These are phyloP conservation scores for Diplazon laetatorius DNA, from an alignment of 2,888 invertebrate genomes.

Conservation along the genomic window DNA sequence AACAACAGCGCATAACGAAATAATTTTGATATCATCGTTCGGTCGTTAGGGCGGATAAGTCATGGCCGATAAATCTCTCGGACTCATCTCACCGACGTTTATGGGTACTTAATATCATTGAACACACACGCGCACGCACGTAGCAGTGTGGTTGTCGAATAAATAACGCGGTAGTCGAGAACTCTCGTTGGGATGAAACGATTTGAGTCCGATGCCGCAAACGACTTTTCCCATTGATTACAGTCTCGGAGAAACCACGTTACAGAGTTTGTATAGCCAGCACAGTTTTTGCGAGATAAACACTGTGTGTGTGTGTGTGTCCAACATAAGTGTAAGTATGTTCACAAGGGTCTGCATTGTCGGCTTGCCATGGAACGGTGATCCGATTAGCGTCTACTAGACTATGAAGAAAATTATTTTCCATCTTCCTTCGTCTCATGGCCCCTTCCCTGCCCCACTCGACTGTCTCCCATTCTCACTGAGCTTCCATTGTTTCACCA, in stretches of 20 bases:
- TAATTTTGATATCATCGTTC: background rate
- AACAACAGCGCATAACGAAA: too few relatives aligned
- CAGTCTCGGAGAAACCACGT: background rate
- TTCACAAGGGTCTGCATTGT: slow-evolving; percentile 35
- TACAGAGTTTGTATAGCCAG: background rate
- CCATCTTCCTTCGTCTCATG: slow-evolving; percentile 6
- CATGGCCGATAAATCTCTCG: slow-evolving; percentile 4
- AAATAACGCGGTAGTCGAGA: slow-evolving; percentile 34
- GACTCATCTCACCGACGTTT: background rate
- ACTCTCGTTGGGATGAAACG: slow-evolving; percentile 23
- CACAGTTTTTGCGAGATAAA: slow-evolving; percentile 11
- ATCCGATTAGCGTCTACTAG: slow-evolving; percentile 1
- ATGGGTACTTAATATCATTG: slow-evolving; percentile 39
- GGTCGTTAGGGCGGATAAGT: background rate
- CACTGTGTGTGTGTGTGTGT: slow-evolving; percentile 23
- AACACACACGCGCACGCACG: background rate
- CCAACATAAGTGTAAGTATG: background rate
- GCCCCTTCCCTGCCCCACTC: background rate
- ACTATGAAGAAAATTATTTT: slow-evolving; percentile 14
- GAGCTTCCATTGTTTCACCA: slow-evolving; percentile 16
- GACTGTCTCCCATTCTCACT: slow-evolving; percentile 1
- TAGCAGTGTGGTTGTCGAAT: background rate
- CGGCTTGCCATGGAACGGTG: too few relatives aligned
- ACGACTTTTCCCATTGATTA: slow-evolving; percentile 15
- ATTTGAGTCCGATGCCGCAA: slow-evolving; percentile 1